These are phyloP conservation scores for Girardinichthys multiradiatus DNA, from an alignment of 2,113 vertebrate species.

Conservation along the genomic window DNA sequence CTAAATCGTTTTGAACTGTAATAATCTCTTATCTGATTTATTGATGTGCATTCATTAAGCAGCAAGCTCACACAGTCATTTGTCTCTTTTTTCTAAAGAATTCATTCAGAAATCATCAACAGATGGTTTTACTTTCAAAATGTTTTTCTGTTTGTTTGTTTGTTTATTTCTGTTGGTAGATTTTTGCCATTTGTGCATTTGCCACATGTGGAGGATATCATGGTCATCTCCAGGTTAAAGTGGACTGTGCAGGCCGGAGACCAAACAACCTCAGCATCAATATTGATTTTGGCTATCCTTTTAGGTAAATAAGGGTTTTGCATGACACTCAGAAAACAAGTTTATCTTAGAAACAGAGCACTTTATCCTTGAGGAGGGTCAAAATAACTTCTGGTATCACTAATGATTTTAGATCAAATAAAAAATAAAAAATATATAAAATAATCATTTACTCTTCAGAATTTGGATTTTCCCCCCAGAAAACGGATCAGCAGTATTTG, in stretches of 20 bases:
- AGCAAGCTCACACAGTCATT: not conserved
- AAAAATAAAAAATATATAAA: not conserved
- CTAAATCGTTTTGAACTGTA: conserved; percentile 49
- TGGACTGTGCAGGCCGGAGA: conserved; percentile 93
- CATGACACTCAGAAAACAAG: not conserved
- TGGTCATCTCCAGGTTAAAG: conserved; percentile 93
- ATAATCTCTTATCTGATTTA: conserved; percentile 49
- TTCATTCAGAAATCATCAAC: not conserved
- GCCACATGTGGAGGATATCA: conserved; percentile 99
- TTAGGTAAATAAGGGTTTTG: conserved; percentile 83
- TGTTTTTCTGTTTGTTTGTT: not conserved
- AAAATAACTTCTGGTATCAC: not conserved
- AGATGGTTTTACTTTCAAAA: not conserved
- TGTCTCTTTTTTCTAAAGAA: not conserved
- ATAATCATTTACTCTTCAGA: no score
- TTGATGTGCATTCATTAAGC: conserved; percentile 49
- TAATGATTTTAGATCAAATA: not conserved
- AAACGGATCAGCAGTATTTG: not conserved
- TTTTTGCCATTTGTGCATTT: conserved; percentile 99
- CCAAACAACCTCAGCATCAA: conserved; percentile 91
- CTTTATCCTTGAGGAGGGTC: not conserved
- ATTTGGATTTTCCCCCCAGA: not conserved
- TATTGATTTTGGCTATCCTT: conserved; percentile 92
- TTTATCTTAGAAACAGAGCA: not conserved
- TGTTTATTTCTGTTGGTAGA: conserved; percentile 75